Conservation (phyloP, 2,888 invertebrate species). For the Melieria crassipennis region DNA sequence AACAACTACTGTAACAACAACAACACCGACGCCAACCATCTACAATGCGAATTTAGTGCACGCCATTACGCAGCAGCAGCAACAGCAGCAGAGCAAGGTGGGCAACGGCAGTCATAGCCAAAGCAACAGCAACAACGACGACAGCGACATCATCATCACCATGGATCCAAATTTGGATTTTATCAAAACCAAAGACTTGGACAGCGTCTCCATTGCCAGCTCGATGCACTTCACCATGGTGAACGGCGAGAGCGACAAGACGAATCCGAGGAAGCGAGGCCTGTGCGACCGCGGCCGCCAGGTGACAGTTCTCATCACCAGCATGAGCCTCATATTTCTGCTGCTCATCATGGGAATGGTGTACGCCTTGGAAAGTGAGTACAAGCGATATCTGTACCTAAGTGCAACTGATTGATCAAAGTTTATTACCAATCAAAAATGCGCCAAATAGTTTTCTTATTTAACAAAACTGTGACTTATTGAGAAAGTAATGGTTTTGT, state of each 20-base stretch:
- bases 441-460: too few species aligned
- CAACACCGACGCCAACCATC: conserved; percentile 12
- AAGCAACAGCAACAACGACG: conserved; percentile 18
- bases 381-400: conserved; percentile 20
- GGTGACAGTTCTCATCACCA: conserved; percentile 82
- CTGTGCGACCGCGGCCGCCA: conserved; percentile 82
- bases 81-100: conserved; percentile 7
- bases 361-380: conserved; percentile 87
- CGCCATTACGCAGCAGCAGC: conserved; percentile 32
- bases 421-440: too few species aligned
- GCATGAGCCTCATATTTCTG: conserved; percentile 84
- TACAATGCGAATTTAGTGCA: conserved; percentile 57
- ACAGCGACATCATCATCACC: conserved; percentile 54
- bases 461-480: conserved; percentile 8
- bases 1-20: not conserved
- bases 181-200: conserved; percentile 69
- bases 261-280: conserved; percentile 72
- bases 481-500: not conserved
- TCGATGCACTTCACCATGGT: conserved; percentile 89
- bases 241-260: conserved; percentile 76
- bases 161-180: conserved; percentile 64
- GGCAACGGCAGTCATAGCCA: conserved; percentile 28
- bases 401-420: too few species aligned
- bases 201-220: conserved; percentile 81
- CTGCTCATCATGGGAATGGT: conserved; percentile 83